Percentiles rank a stretch among this genome's conserved stretches.
Evolutionary conservation across 2,113 vertebrate species (phyloP).

Genomic region (Myocastor coypus): DNA sequence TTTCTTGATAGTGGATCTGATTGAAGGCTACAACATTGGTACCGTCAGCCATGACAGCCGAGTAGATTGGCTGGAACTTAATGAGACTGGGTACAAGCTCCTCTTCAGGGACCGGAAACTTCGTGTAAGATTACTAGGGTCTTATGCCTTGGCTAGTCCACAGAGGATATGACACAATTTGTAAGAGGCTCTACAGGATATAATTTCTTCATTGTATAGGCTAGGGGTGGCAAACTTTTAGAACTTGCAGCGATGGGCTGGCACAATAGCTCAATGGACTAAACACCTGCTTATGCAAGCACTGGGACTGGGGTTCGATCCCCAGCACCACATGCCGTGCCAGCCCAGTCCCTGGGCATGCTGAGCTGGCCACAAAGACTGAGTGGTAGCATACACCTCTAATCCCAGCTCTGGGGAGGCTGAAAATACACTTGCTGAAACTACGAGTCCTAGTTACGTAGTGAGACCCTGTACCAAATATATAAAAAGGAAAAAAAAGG

Average conservation of each 20-base stretch:
- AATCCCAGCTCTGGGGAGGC: no score
- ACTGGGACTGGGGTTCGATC: no score
- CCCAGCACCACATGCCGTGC: no score
- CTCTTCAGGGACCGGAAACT: constrained; percentile 98
- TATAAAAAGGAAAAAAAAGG: neutral
- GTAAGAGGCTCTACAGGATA: neutral
- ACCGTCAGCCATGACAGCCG: constrained; percentile 94
- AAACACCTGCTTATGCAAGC: no score
- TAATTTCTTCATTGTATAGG: neutral
- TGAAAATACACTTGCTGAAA: no score
- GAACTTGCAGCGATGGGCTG: neutral
- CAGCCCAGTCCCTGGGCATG: no score
- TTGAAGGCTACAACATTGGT: constrained; percentile 90
- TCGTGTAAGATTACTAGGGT: constrained; percentile 87
- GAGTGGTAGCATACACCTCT: no score
- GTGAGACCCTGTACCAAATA: no score
- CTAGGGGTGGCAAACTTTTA: neutral
- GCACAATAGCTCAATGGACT: no score
- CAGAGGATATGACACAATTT: neutral
- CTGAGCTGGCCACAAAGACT: no score
- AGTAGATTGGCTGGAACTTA: constrained; percentile 98
- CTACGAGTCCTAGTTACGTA: no score
- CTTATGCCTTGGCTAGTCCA: neutral
- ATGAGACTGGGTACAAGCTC: constrained; percentile 95
- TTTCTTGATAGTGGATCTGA: constrained; percentile 92